Evolutionary conservation across 2,113 vertebrate species (phyloP).

Genomic region (Sylvietta virens): DNA sequence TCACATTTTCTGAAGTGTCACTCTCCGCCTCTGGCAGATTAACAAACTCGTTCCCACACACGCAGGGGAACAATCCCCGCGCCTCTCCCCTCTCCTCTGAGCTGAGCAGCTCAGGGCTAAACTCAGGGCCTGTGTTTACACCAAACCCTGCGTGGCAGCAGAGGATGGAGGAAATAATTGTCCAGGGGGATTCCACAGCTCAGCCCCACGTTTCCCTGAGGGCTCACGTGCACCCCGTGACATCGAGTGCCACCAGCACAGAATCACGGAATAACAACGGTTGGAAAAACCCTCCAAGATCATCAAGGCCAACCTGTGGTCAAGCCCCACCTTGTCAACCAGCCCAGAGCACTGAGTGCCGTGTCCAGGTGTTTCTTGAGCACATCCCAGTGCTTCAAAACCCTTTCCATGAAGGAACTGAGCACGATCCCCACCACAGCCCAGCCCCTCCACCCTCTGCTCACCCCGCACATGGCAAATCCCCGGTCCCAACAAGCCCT

Average conservation of each 20-base stretch:
- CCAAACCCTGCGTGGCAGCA: background rate
- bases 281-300: background rate
- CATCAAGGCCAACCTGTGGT: background rate
- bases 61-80: background rate
- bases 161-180: background rate
- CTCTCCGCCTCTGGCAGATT: background rate
- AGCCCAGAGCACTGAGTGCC: background rate
- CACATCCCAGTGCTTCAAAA: background rate
- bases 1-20: constrained; percentile 26
- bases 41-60: background rate
- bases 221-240: fast-evolving
- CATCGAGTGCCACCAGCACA: background rate
- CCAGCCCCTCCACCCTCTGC: background rate
- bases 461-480: fast-evolving
- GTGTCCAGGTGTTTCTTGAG: background rate
- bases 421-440: background rate
- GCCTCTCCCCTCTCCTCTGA: background rate
- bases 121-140: background rate
- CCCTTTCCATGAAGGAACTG: background rate
- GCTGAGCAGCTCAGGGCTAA: background rate
- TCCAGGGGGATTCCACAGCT: background rate
- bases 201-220: background rate
- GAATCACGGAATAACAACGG: background rate
- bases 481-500: background rate
- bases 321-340: background rate